A percentile compares a stretch with the other conserved stretches of the same genome.
Conservation (phyloP, 2,113 vertebrate species). For the Salminus brasiliensis region DNA sequence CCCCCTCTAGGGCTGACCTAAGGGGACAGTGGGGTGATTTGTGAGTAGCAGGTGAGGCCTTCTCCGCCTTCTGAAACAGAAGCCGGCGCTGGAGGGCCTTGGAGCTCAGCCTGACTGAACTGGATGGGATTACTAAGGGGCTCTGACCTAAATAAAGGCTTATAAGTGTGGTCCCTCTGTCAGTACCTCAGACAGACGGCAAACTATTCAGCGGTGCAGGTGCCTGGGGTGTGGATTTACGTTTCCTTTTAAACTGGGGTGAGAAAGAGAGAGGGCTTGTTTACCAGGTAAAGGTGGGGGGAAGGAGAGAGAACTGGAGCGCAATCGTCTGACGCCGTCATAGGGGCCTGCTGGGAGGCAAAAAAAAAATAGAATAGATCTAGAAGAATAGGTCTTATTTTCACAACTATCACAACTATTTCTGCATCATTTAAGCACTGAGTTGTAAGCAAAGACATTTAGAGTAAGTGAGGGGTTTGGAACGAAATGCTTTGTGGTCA, state of each 20-base stretch:
- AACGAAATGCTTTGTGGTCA: too few species aligned
- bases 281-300: constrained; percentile 42
- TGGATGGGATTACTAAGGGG: not conserved
- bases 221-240: not conserved
- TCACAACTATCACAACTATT: not conserved
- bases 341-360: constrained; percentile 16
- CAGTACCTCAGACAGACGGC: not conserved
- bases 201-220: not conserved
- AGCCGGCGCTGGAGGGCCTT: not conserved
- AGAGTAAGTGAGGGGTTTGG: too few species aligned
- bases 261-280: not conserved
- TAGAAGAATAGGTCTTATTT: not conserved
- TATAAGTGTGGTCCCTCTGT: constrained; percentile 13
- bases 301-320: constrained; percentile 31
- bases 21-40: constrained; percentile 31
- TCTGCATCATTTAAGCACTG: not conserved
- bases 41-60: constrained; percentile 8
- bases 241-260: not conserved
- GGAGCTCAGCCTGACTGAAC: constrained; percentile 2
- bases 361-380: too few species aligned
- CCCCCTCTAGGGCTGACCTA: not conserved
- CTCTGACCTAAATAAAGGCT: constrained; percentile 28
- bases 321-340: constrained; percentile 29
- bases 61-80: not conserved
- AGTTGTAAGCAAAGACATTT: too few species aligned